A percentile compares a stretch with the other conserved stretches of the same genome.
Conservation (phyloP, 2,113 vertebrate genomes). For the Hiodon alosoides region DNA sequence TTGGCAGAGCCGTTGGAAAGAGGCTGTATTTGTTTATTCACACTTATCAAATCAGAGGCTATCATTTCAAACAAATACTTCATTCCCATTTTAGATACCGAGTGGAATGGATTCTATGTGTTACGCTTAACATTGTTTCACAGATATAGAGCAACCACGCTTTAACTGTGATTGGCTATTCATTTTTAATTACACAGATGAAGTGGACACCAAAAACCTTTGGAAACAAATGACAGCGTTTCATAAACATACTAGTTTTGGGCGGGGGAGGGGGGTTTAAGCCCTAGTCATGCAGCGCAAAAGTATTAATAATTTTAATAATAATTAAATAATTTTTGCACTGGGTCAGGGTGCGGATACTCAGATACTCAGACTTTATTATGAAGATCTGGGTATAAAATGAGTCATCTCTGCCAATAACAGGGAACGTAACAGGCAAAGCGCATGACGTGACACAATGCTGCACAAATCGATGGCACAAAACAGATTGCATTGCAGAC, state of each 20-base stretch:
- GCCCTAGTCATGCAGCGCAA: not conserved
- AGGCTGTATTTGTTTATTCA: slow-evolving; percentile 29
- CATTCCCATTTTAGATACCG: slow-evolving; percentile 5
- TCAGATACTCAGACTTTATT: slow-evolving; percentile 65
- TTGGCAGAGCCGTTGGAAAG: slow-evolving; percentile 20
- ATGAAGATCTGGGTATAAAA: slow-evolving; percentile 72
- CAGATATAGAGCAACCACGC: slow-evolving; percentile 21
- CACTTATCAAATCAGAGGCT: slow-evolving; percentile 26
- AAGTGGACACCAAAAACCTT: slow-evolving; percentile 26
- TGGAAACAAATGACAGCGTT: slow-evolving; percentile 48
- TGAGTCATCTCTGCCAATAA: slow-evolving; percentile 70
- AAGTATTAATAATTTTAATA: too few relatives aligned
- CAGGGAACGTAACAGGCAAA: slow-evolving; percentile 58
- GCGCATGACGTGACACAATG: slow-evolving; percentile 60
- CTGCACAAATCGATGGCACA: slow-evolving; percentile 65
- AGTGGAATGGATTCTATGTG: slow-evolving; percentile 7
- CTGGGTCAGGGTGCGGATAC: slow-evolving; percentile 54
- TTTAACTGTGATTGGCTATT: slow-evolving; percentile 26
- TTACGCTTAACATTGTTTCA: slow-evolving; percentile 26
- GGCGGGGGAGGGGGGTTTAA: slow-evolving; percentile 9
- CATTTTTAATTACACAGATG: slow-evolving; percentile 29
- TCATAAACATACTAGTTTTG: slow-evolving; percentile 55
- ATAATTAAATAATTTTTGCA: too few relatives aligned
- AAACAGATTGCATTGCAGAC: slow-evolving; percentile 70
- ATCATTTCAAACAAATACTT: slow-evolving; percentile 26